phyloP scores from a whole-genome alignment of 92 coral and sea anemone genomes.

The Heliopora coerulea region DNA sequence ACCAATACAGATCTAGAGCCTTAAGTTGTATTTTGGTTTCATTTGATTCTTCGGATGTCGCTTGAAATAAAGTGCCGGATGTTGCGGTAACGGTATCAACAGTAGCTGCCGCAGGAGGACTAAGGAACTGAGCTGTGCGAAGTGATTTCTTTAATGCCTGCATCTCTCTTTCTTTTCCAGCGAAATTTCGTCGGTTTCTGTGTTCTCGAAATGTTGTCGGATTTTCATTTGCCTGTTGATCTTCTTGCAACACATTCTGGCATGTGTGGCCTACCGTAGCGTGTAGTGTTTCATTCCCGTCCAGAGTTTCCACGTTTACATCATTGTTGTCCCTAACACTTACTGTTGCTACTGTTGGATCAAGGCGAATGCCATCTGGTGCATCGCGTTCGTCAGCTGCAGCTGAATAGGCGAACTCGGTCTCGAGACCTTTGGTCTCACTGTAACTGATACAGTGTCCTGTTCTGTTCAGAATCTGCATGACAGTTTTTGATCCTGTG shows the following conservation, averaged over 20 bases:
- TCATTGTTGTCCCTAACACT: slow-evolving; percentile 40
- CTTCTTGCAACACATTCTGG: slow-evolving; percentile 21
- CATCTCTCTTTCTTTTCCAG: too few relatives aligned
- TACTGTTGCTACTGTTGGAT: slow-evolving; percentile 17
- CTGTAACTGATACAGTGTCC: slow-evolving; percentile 26
- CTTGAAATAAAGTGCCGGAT: too few relatives aligned
- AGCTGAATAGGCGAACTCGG: slow-evolving; percentile 34
- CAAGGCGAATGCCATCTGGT: slow-evolving; percentile 29
- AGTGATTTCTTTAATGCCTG: too few relatives aligned
- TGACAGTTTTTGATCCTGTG: slow-evolving; percentile 16
- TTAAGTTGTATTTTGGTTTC: too few relatives aligned
- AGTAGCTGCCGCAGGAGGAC: too few relatives aligned
- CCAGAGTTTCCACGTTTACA: slow-evolving; percentile 29
- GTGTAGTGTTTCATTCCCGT: slow-evolving; percentile 34
- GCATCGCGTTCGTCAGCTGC: slow-evolving; percentile 27
- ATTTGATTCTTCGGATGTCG: too few relatives aligned
- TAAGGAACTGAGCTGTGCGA: too few relatives aligned
- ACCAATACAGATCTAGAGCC: too few relatives aligned
- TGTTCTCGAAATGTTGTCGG: too few relatives aligned
- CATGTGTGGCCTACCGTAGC: slow-evolving; percentile 32
- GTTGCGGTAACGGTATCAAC: too few relatives aligned
- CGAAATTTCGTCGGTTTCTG: too few relatives aligned
- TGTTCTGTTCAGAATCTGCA: slow-evolving; percentile 23
- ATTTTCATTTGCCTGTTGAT: background rate
- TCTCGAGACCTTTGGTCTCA: slow-evolving; percentile 27